Conservation (phyloP, 2,113 vertebrate species). For the Pygoscelis antarcticus region DNA sequence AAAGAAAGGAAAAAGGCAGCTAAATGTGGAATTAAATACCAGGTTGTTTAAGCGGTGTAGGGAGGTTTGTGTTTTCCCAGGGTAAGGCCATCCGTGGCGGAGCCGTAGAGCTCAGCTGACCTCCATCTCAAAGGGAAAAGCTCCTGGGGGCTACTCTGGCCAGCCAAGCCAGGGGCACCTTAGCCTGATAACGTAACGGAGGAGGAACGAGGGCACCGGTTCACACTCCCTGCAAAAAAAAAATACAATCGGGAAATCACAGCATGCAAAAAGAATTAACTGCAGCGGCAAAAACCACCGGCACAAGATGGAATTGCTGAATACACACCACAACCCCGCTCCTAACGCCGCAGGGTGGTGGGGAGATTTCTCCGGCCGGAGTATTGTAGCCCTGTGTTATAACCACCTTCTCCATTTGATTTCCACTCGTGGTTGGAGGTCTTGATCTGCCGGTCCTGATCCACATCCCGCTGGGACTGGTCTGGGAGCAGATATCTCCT, state of each 20-base stretch:
- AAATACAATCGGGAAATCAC: neutral
- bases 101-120: neutral
- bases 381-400: neutral
- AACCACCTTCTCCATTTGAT: neutral
- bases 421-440: neutral
- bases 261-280: neutral
- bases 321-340: neutral
- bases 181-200: neutral
- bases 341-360: accelerated
- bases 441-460: neutral
- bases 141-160: neutral
- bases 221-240: accelerated
- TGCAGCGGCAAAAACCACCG: accelerated
- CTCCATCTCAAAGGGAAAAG: neutral
- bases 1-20: neutral
- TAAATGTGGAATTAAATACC: neutral
- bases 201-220: neutral
- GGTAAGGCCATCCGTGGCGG: neutral
- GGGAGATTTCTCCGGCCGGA: neutral
- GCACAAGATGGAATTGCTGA: neutral
- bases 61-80: neutral
- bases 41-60: neutral
- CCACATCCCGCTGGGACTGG: neutral
- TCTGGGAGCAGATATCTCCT: neutral
- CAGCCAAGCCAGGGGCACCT: neutral